A percentile compares a stretch with the other conserved stretches of the same genome.
phyloP scores from a whole-genome alignment of 2,888 invertebrate species.

The Heliconius aoede region DNA sequence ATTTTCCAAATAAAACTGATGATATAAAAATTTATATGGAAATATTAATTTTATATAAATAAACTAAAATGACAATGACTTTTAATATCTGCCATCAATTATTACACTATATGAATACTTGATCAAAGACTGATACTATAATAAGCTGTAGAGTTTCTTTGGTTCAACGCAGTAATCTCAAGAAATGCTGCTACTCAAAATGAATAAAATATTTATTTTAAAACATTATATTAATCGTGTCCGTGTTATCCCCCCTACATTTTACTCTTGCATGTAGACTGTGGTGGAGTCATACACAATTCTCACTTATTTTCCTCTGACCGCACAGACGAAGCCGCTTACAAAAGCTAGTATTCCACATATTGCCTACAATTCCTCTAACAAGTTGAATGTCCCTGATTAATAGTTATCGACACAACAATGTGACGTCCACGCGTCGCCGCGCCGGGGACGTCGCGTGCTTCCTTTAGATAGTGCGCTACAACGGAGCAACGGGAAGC shows the following conservation, averaged over 20 bases:
- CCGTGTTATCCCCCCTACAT: no score
- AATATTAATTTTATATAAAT: not conserved
- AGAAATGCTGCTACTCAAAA: not conserved
- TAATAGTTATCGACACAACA: constrained; percentile 22
- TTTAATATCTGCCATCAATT: not conserved
- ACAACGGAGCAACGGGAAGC: constrained; percentile 41
- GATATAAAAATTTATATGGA: constrained; percentile 12
- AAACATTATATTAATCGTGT: no score
- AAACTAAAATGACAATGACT: not conserved
- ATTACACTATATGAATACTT: no score
- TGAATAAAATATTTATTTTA: no score
- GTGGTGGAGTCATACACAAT: not conserved
- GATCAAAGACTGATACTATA: no score
- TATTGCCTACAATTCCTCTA: not conserved
- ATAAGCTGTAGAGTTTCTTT: not conserved
- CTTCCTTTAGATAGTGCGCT: constrained; percentile 37
- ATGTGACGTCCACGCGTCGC: constrained; percentile 7
- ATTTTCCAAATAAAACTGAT: not conserved
- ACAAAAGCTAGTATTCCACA: not conserved
- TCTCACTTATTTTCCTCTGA: not conserved
- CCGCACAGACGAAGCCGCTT: not conserved
- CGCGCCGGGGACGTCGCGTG: constrained; percentile 32
- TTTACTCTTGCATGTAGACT: no score
- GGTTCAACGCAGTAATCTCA: not conserved
- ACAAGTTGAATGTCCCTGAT: constrained; percentile 4